phyloP scores from a whole-genome alignment of 92 coral and sea anemone genomes.

The Phenganax subtilis region DNA sequence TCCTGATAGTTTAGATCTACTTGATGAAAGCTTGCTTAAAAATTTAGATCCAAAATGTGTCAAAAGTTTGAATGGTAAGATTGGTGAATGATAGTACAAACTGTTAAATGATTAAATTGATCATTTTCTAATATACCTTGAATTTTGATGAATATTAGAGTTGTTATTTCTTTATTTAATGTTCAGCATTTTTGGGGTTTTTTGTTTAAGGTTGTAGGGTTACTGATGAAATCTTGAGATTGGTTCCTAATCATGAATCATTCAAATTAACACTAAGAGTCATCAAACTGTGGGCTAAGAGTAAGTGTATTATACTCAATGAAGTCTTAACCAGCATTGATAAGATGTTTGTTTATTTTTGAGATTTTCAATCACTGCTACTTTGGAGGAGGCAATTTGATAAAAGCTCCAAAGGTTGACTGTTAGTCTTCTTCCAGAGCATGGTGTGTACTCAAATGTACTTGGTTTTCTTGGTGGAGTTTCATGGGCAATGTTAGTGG shows the following conservation, averaged over 20 bases:
- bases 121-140: not conserved
- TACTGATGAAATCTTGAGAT: constrained; percentile 87
- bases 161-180: no score
- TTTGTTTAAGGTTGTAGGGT: constrained; percentile 72
- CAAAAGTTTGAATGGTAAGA: constrained; percentile 82
- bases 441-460: constrained; percentile 88
- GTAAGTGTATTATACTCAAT: constrained; percentile 49
- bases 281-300: constrained; percentile 93
- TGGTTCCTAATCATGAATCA: constrained; percentile 83
- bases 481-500: constrained; percentile 98
- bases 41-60: constrained; percentile 89
- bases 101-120: not conserved
- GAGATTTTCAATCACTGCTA: no score
- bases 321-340: not conserved
- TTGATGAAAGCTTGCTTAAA: constrained; percentile 78
- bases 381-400: no score
- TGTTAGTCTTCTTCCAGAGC: constrained; percentile 43
- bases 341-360: not conserved
- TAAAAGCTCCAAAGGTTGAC: not conserved
- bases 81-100: not conserved
- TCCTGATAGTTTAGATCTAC: constrained; percentile 75
- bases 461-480: constrained; percentile 97
- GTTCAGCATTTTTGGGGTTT: no score
- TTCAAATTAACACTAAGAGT: constrained; percentile 81
- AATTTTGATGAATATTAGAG: no score